phyloP scores from a whole-genome alignment of 1,140 invertebrate species.

The Metaphire vulgaris region DNA sequence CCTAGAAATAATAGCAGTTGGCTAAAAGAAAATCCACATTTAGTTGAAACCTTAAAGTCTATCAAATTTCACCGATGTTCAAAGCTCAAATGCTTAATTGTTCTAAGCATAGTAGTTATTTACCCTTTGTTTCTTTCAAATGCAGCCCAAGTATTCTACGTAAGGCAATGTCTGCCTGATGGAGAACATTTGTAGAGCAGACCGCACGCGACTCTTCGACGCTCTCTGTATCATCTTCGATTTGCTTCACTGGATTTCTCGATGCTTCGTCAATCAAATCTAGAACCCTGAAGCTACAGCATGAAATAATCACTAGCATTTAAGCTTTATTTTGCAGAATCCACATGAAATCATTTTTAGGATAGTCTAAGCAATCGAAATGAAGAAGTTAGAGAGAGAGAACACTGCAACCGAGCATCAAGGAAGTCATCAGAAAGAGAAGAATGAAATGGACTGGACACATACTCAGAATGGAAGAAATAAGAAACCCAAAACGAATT shows the following conservation, averaged over 20 bases:
- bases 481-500: no score
- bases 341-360: background rate
- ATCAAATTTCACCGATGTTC: no score
- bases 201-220: background rate
- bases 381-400: background rate
- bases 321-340: no score
- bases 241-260: background rate
- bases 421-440: background rate
- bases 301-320: background rate
- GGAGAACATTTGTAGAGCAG: background rate
- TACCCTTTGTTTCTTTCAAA: background rate
- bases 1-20: no score
- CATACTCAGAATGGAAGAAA: background rate
- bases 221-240: background rate
- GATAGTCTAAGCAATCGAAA: background rate
- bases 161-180: background rate
- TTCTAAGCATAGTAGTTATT: background rate
- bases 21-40: no score
- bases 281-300: background rate
- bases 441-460: background rate
- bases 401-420: background rate
- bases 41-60: no score
- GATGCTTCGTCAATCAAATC: background rate
- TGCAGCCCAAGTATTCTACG: background rate
- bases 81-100: no score